Conservation (phyloP, 2,888 invertebrate species). For the Torymus tubicola region DNA sequence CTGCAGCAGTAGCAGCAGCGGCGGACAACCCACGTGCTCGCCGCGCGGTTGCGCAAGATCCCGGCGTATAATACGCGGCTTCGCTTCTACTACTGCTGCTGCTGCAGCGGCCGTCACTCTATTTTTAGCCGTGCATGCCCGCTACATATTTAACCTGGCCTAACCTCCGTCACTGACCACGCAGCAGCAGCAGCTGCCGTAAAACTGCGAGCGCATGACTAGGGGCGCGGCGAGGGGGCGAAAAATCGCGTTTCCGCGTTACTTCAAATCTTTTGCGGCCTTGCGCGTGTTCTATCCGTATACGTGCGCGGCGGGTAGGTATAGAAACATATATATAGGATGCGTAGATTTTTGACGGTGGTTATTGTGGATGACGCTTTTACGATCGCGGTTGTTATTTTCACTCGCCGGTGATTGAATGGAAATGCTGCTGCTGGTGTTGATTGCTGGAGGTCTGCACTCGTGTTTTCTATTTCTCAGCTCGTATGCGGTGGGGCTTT, state of each 20-base stretch:
- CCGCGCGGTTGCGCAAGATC: slow-evolving; percentile 68
- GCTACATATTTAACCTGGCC: slow-evolving; percentile 75
- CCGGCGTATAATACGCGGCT: slow-evolving; percentile 62
- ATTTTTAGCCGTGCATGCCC: slow-evolving; percentile 71
- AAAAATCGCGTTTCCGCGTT: slow-evolving; percentile 32
- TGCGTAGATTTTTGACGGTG: no score
- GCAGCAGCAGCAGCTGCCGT: slow-evolving; percentile 18
- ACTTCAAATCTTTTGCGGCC: background rate
- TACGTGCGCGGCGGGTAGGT: no score
- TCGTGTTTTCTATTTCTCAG: no score
- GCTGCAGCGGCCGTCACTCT: slow-evolving; percentile 71
- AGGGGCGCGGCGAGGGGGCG: background rate
- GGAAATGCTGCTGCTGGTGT: no score
- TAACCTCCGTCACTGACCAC: slow-evolving; percentile 69
- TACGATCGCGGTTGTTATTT: no score
- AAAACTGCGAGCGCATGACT: slow-evolving; percentile 1
- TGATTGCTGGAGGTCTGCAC: no score
- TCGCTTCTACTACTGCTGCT: no score
- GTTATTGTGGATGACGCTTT: no score
- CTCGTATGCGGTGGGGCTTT: no score
- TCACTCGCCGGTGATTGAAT: no score
- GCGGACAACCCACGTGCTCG: slow-evolving; percentile 68
- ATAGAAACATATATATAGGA: no score
- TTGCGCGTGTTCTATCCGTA: no score
- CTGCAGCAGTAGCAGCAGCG: background rate